These are phyloP conservation scores for Drosophila greeni DNA, from an alignment of 2,888 invertebrate genomes.

Conservation along the genomic window DNA sequence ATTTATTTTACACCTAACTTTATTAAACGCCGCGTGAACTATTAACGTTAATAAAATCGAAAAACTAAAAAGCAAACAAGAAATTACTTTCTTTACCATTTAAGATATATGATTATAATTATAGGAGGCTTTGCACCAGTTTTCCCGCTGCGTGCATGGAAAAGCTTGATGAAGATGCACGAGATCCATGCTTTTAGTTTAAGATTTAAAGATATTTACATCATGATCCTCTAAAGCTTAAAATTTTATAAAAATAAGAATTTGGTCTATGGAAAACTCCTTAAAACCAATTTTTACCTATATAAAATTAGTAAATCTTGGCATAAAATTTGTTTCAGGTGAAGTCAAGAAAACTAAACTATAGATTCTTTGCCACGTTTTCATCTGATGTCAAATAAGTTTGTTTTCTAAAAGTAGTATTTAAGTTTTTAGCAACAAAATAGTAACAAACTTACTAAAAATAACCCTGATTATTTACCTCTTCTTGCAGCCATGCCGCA, in stretches of 20 bases:
- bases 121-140: not conserved
- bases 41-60: conserved; percentile 51
- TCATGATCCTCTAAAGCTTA: not conserved
- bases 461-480: not conserved
- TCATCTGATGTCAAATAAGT: not conserved
- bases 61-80: conserved; percentile 15
- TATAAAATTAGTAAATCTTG: not conserved
- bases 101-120: not conserved
- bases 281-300: not conserved
- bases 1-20: conserved; percentile 57
- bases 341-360: not conserved
- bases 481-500: conserved; percentile 59
- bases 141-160: not conserved
- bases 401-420: not conserved
- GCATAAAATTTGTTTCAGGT: not conserved
- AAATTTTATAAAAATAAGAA: no score
- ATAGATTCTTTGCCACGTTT: not conserved
- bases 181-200: not conserved
- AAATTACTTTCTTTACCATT: not conserved
- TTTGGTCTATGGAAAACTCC: no score
- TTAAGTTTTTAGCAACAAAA: not conserved
- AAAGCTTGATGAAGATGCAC: not conserved
- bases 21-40: conserved; percentile 38
- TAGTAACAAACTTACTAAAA: not conserved
- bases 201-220: not conserved